Evolutionary conservation across 1,140 invertebrate genomes (phyloP).

Genomic region (Rhyacophila brunnea): DNA sequence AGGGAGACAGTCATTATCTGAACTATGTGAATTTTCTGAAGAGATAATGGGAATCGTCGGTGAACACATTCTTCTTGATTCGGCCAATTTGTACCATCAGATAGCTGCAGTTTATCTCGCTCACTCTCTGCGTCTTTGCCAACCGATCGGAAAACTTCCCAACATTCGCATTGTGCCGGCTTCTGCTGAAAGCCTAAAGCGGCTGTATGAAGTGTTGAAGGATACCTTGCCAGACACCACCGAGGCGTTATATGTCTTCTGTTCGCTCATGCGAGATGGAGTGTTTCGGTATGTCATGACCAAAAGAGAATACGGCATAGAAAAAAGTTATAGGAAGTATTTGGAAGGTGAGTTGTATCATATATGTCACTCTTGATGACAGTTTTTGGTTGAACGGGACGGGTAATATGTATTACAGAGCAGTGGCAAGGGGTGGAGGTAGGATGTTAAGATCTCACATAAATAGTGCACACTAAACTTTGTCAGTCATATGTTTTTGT

Average conservation of each 20-base stretch:
- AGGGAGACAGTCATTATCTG: constrained; percentile 6
- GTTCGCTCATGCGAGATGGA: constrained; percentile 19
- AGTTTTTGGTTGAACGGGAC: no score
- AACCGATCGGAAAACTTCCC: background rate
- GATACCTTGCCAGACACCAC: background rate
- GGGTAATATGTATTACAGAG: no score
- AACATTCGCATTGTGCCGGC: background rate
- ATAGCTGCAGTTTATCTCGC: constrained; percentile 7
- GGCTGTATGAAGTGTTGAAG: background rate
- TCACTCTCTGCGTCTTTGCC: background rate
- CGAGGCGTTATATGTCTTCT: constrained; percentile 14
- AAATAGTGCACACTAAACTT: no score
- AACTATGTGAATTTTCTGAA: constrained; percentile 13
- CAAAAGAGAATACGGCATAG: constrained; percentile 16
- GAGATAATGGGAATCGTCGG: constrained; percentile 4
- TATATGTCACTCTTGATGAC: no score
- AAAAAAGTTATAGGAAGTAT: constrained; percentile 20
- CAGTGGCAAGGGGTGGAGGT: no score
- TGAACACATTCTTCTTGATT: constrained; percentile 1
- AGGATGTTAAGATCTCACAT: no score
- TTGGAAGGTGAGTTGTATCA: constrained; percentile 7
- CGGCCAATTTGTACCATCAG: no score
- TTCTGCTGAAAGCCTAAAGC: background rate
- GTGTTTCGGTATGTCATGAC: constrained; percentile 21
- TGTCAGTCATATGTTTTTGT: no score